These are phyloP conservation scores for Dissostichus mawsoni DNA, from an alignment of 2,113 vertebrate genomes.

Conservation along the genomic window DNA sequence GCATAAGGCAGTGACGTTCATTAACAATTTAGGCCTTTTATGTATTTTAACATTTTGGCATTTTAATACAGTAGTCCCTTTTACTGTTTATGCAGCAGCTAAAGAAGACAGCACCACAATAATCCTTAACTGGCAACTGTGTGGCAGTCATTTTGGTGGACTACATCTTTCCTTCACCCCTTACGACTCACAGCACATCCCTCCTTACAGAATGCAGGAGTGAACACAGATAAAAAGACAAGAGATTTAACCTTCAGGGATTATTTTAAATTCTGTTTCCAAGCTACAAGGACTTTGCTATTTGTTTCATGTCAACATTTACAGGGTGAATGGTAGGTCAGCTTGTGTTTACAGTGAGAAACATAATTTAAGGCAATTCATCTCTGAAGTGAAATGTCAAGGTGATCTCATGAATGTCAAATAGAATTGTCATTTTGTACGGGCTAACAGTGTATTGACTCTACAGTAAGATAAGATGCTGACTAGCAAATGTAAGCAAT, in stretches of 20 bases:
- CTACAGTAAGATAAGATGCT: slow-evolving; percentile 53
- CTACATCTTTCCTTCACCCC: neutral
- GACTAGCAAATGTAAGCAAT: slow-evolving; percentile 31
- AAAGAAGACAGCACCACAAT: slow-evolving; percentile 42
- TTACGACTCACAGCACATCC: no score
- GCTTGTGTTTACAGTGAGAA: slow-evolving; percentile 30
- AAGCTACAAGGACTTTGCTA: neutral
- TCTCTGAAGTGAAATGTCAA: slow-evolving; percentile 4
- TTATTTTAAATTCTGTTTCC: neutral
- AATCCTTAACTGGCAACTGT: slow-evolving; percentile 32
- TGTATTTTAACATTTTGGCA: slow-evolving; percentile 39
- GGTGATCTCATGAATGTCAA: neutral
- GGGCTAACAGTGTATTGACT: slow-evolving; percentile 65
- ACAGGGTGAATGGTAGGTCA: neutral
- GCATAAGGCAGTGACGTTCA: slow-evolving; percentile 73
- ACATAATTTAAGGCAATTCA: neutral
- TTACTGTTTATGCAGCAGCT: slow-evolving; percentile 22
- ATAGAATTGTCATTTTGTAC: slow-evolving; percentile 15
- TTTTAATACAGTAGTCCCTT: slow-evolving; percentile 49
- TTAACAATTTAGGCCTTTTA: slow-evolving; percentile 45
- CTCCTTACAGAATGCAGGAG: neutral
- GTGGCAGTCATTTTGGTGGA: slow-evolving; percentile 22
- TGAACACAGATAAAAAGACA: neutral
- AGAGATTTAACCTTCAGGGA: neutral
- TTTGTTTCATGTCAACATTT: neutral